phyloP scores from a whole-genome alignment of 1,140 invertebrate genomes.

The Hylyphantes graminicola region DNA sequence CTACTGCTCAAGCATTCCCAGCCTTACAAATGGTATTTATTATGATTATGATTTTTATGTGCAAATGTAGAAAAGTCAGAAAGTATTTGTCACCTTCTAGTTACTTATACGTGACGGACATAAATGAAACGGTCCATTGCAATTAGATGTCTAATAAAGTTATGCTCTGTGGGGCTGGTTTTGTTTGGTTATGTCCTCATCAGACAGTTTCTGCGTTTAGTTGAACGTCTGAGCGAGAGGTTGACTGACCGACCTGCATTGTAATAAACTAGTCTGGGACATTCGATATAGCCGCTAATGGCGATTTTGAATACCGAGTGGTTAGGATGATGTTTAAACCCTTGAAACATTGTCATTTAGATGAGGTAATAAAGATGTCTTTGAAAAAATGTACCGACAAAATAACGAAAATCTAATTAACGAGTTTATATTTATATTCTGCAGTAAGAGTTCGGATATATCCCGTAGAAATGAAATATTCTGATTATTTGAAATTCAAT shows the following conservation, averaged over 20 bases:
- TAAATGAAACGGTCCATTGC: conserved; percentile 29
- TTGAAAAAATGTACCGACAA: too few species aligned
- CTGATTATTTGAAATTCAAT: too few species aligned
- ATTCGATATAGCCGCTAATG: not conserved
- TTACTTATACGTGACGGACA: conserved; percentile 53
- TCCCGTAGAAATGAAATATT: too few species aligned
- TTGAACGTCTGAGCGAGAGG: not conserved
- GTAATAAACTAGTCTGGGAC: conserved; percentile 8
- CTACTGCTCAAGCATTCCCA: conserved; percentile 52
- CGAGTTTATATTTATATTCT: too few species aligned
- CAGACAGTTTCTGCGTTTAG: conserved; percentile 15
- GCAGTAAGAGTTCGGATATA: too few species aligned
- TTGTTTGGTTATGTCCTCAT: conserved; percentile 28
- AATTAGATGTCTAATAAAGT: conserved; percentile 50
- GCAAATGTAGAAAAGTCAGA: conserved; percentile 51
- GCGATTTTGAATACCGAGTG: too few species aligned
- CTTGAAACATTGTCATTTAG: too few species aligned
- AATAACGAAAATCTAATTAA: too few species aligned
- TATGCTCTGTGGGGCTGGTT: conserved; percentile 23
- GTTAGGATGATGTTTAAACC: too few species aligned
- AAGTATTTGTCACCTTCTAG: conserved; percentile 59
- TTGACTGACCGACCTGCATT: conserved; percentile 27
- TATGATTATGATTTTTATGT: conserved; percentile 60
- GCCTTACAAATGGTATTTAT: conserved; percentile 57
- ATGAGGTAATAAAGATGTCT: too few species aligned